Conservation (phyloP, 2,888 invertebrate genomes). For the Zaprionus obscuricornis region DNA sequence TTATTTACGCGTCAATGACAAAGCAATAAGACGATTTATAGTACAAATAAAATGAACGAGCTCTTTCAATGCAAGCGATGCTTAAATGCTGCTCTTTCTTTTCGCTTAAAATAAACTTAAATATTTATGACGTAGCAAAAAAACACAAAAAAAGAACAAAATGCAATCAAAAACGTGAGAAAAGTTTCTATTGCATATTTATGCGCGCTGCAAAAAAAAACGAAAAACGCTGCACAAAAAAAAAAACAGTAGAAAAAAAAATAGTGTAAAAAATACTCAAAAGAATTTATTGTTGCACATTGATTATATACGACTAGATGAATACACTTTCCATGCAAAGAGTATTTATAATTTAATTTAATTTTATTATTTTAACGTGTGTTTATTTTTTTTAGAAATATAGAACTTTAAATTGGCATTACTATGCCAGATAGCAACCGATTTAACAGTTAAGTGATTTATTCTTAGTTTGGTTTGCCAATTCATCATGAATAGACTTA, state of each 20-base stretch:
- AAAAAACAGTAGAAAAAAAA: conserved; percentile 24
- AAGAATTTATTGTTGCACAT: background rate
- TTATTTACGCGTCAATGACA: conserved; percentile 12
- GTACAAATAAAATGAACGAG: conserved; percentile 32
- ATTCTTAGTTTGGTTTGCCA: too few relatives aligned
- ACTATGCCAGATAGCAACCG: too few relatives aligned
- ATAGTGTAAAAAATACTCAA: background rate
- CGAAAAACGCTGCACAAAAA: conserved; percentile 25
- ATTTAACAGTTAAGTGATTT: too few relatives aligned
- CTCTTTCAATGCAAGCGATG: conserved; percentile 7
- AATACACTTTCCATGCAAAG: conserved; percentile 30
- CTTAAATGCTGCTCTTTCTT: conserved; percentile 16
- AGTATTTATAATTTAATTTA: too few relatives aligned
- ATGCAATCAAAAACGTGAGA: conserved; percentile 75
- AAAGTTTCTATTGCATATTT: conserved; percentile 78
- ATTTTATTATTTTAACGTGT: too few relatives aligned
- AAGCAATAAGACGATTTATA: conserved; percentile 18
- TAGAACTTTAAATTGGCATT: too few relatives aligned
- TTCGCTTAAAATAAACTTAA: conserved; percentile 56
- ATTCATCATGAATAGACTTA: too few relatives aligned
- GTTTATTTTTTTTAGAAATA: too few relatives aligned
- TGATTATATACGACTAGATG: conserved; percentile 6
- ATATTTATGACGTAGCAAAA: conserved; percentile 71
- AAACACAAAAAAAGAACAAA: conserved; percentile 49
- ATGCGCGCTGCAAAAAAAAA: conserved; percentile 54